These are phyloP conservation scores for Fratercula arctica DNA, from an alignment of 2,797 vertebrate genomes.

Conservation along the genomic window DNA sequence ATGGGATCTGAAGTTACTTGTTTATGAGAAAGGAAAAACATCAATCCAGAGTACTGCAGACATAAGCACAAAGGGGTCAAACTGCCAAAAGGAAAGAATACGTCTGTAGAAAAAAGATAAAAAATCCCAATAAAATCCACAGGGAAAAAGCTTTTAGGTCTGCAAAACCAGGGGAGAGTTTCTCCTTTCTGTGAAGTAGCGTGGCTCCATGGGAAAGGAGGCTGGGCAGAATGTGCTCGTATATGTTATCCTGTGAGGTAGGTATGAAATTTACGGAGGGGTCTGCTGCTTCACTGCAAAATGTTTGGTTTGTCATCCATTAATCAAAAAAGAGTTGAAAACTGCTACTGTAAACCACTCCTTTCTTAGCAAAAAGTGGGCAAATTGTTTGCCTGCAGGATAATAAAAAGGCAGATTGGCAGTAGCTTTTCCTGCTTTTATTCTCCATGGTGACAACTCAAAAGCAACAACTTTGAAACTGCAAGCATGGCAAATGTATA, in stretches of 20 bases:
- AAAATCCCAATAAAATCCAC: background rate
- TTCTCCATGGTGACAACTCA: constrained; percentile 46
- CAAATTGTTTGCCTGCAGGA: background rate
- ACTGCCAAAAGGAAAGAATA: background rate
- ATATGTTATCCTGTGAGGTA: background rate
- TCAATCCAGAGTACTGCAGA: background rate
- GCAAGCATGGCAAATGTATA: background rate
- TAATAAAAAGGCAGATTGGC: constrained; percentile 41
- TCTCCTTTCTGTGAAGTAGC: background rate
- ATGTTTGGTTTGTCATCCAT: background rate
- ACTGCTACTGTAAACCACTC: background rate
- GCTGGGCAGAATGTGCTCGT: background rate
- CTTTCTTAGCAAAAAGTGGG: background rate
- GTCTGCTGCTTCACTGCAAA: background rate
- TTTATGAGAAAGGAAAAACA: background rate
- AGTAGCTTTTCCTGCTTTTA: constrained; percentile 49
- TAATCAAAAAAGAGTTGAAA: background rate
- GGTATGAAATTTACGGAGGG: background rate
- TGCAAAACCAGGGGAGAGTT: background rate
- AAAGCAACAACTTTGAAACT: background rate
- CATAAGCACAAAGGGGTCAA: background rate
- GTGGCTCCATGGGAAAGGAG: background rate
- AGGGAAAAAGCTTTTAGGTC: background rate
- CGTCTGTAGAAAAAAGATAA: background rate
- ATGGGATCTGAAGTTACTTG: background rate